Percentiles rank a stretch among this genome's conserved stretches.
These are phyloP conservation scores for Trissoscelio sp. DNA, from an alignment of 2,888 invertebrate species.

Conservation along the genomic window DNA sequence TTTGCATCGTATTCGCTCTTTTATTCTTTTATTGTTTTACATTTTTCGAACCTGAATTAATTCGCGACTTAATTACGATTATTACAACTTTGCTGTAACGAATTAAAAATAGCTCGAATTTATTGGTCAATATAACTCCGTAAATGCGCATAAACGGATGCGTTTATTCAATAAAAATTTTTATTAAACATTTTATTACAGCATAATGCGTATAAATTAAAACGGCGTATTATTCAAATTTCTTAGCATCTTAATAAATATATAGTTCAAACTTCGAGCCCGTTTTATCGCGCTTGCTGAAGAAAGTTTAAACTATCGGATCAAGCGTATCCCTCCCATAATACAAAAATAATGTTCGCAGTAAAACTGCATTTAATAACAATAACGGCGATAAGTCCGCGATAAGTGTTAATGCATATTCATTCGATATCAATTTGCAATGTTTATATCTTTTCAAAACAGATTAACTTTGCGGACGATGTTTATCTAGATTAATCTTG, in stretches of 20 bases:
- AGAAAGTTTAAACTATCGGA: conserved; percentile 57
- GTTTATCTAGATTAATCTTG: too few relatives aligned
- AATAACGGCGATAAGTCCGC: conserved; percentile 47
- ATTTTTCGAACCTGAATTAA: not conserved
- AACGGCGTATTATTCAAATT: conserved; percentile 52
- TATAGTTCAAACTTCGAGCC: conserved; percentile 40
- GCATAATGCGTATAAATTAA: conserved; percentile 47
- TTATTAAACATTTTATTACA: conserved; percentile 43
- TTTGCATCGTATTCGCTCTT: not conserved
- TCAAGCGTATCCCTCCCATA: conserved; percentile 37
- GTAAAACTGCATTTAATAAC: conserved; percentile 59
- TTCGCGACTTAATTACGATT: conserved; percentile 1
- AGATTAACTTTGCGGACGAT: not conserved
- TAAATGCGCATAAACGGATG: conserved; percentile 24
- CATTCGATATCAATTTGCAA: conserved; percentile 44
- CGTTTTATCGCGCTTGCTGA: conserved; percentile 44
- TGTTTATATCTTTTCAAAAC: conserved; percentile 14
- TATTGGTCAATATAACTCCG: conserved; percentile 27
- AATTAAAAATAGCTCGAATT: conserved; percentile 17
- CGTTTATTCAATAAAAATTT: conserved; percentile 32
- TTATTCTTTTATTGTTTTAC: not conserved
- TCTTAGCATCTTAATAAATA: conserved; percentile 57
- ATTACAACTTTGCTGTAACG: not conserved
- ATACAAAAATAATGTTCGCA: conserved; percentile 48
- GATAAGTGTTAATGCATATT: conserved; percentile 47